These are phyloP conservation scores for Cerastis rubricosa DNA, from an alignment of 2,888 invertebrate species.

Conservation along the genomic window DNA sequence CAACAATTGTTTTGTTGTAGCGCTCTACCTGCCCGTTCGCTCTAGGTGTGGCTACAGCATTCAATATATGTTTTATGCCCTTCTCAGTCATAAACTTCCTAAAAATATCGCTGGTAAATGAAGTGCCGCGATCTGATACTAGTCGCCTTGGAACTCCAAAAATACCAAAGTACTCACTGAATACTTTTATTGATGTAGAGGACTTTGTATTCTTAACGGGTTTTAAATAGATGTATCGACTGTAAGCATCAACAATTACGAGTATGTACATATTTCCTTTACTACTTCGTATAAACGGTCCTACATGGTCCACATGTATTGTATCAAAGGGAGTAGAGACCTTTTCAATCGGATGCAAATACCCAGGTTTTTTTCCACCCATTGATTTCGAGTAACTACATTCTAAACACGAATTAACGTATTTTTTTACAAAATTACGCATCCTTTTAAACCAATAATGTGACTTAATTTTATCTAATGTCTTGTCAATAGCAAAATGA, in stretches of 20 bases:
- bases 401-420: too few species aligned
- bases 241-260: slow-evolving; percentile 1
- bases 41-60: slow-evolving; percentile 2
- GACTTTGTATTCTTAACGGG: neutral
- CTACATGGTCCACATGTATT: slow-evolving; percentile 1
- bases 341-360: too few species aligned
- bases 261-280: slow-evolving; percentile 3
- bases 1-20: slow-evolving; percentile 7
- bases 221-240: slow-evolving; percentile 6
- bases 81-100: neutral
- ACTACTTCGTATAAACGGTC: neutral
- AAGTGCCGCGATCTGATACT: slow-evolving; percentile 4
- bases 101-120: neutral
- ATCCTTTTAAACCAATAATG: too few species aligned
- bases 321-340: neutral
- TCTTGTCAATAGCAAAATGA: too few species aligned
- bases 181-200: neutral
- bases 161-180: neutral
- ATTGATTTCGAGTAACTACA: too few species aligned
- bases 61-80: slow-evolving; percentile 1
- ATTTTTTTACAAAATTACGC: too few species aligned
- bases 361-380: too few species aligned
- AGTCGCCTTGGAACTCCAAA: slow-evolving; percentile 1
- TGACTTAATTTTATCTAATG: too few species aligned
- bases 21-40: slow-evolving; percentile 3